phyloP scores from a whole-genome alignment of 2,888 invertebrate genomes.

The Cataglyphis albicans region DNA sequence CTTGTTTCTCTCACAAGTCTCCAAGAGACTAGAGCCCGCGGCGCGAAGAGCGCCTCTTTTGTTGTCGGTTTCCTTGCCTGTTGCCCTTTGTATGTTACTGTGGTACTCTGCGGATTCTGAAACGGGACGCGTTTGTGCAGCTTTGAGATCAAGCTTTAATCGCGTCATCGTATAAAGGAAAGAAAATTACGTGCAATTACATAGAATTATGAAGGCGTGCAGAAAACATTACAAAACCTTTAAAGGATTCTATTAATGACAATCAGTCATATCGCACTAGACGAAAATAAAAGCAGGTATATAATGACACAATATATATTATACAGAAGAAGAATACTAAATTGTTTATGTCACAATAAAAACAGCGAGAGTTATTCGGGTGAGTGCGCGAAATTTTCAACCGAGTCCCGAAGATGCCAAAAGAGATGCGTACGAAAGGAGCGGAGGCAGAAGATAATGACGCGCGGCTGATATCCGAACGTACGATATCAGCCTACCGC shows the following conservation, averaged over 20 bases:
- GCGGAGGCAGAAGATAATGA: constrained; percentile 43
- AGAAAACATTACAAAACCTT: not conserved
- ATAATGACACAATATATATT: not conserved
- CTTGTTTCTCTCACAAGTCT: constrained; percentile 43
- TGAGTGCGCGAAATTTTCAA: constrained; percentile 28
- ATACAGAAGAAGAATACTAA: not conserved
- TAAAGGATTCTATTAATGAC: not conserved
- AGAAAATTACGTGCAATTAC: not conserved
- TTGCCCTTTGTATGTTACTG: constrained; percentile 13
- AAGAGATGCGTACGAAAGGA: not conserved
- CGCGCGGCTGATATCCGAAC: constrained; percentile 25
- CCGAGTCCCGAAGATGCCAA: not conserved
- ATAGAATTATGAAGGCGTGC: not conserved
- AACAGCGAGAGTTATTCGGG: not conserved
- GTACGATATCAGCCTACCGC: constrained; percentile 30
- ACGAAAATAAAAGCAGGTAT: not conserved
- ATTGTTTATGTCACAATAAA: constrained; percentile 14
- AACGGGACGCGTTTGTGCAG: constrained; percentile 15
- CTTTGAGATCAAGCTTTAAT: constrained; percentile 1
- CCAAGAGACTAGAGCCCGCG: constrained; percentile 24
- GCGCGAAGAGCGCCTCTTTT: constrained; percentile 36
- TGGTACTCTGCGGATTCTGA: constrained; percentile 7
- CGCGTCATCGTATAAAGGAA: not conserved
- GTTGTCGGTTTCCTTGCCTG: constrained; percentile 41
- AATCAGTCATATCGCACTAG: not conserved